A percentile compares a stretch with the other conserved stretches of the same genome.
Conservation (phyloP, 2,797 vertebrate genomes). For the Leucoraja ocellata region DNA sequence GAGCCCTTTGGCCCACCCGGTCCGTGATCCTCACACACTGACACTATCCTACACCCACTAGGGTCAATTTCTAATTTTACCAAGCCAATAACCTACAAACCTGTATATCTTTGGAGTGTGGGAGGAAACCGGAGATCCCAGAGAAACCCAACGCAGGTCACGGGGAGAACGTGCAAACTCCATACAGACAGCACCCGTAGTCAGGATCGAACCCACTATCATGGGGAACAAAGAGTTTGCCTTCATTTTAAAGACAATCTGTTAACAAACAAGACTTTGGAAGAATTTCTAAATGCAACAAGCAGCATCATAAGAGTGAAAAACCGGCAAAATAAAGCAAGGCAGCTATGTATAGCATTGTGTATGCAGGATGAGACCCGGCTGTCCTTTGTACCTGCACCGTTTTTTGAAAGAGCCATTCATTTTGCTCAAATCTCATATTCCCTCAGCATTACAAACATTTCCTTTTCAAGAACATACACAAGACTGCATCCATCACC, state of each 20-base stretch:
- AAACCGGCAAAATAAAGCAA: neutral
- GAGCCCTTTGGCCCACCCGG: no score
- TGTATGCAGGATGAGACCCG: neutral
- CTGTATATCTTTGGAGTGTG: no score
- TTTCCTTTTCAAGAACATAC: neutral
- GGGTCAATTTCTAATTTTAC: no score
- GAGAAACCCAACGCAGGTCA: no score
- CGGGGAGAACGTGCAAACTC: no score
- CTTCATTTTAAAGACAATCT: neutral
- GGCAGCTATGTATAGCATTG: neutral
- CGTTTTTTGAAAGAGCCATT: neutral
- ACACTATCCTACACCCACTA: no score
- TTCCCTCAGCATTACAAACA: neutral
- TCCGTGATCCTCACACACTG: no score
- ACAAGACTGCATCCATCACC: neutral
- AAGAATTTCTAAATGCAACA: neutral
- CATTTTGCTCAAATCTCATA: neutral
- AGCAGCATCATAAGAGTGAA: neutral
- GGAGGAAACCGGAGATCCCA: no score
- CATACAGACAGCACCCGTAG: no score
- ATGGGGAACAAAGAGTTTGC: neutral
- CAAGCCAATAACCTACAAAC: no score
- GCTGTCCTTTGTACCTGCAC: neutral
- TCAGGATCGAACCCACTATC: no score
- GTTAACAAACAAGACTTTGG: neutral